Conservation (phyloP, 2,113 vertebrate species). For the Tor tambroides region DNA sequence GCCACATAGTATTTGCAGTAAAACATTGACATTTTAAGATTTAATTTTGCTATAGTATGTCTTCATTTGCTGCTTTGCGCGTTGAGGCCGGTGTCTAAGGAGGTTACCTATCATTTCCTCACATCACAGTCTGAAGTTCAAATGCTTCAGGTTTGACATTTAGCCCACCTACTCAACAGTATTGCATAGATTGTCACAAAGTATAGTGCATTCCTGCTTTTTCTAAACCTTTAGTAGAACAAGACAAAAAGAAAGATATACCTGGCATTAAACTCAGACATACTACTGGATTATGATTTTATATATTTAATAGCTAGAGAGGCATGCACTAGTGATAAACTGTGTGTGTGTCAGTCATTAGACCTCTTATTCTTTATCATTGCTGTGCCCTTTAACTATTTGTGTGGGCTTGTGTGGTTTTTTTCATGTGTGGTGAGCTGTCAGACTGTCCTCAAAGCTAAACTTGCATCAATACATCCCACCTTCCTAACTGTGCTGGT, state of each 20-base stretch:
- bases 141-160: conserved; percentile 27
- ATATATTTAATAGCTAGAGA: not conserved
- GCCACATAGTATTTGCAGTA: not conserved
- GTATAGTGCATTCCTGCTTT: not conserved
- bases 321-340: not conserved
- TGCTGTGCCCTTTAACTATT: conserved; percentile 38
- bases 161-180: conserved; percentile 26
- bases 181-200: not conserved
- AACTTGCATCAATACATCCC: not conserved
- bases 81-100: not conserved
- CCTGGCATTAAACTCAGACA: not conserved
- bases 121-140: conserved; percentile 30
- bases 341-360: conserved; percentile 7
- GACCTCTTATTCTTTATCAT: not conserved
- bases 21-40: not conserved
- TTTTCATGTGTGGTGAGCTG: conserved; percentile 44
- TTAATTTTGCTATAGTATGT: not conserved
- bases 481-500: not conserved
- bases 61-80: not conserved
- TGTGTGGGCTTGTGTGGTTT: conserved; percentile 44
- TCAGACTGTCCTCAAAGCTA: conserved; percentile 5
- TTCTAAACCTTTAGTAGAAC: not conserved
- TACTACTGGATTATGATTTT: not conserved
- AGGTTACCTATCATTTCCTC: not conserved
- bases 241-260: not conserved